phyloP scores from a whole-genome alignment of 1,140 invertebrate species.

The Dendroctonus ponderosae region DNA sequence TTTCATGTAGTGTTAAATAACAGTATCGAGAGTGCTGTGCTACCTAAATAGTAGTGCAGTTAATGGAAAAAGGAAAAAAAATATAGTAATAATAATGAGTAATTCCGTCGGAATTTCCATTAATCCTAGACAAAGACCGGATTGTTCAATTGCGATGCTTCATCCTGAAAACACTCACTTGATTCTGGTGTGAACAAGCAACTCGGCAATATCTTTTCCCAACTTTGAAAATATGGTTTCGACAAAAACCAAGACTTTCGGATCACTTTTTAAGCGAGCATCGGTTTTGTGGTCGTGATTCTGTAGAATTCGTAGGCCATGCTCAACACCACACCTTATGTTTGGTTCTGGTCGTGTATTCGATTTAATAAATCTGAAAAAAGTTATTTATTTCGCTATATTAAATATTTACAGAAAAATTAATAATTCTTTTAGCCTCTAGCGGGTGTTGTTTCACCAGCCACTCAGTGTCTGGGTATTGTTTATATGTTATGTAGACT shows the following conservation, averaged over 20 bases:
- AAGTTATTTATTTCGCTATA: background rate
- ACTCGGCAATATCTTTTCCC: conserved; percentile 88
- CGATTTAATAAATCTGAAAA: conserved; percentile 60
- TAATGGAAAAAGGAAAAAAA: no score
- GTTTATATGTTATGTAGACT: no score
- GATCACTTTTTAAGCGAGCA: conserved; percentile 79
- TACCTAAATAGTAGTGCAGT: no score
- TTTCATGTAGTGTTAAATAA: no score
- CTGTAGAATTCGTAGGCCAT: conserved; percentile 58
- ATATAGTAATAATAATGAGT: no score
- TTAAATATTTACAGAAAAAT: no score
- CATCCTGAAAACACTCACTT: conserved; percentile 67
- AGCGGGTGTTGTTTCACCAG: no score
- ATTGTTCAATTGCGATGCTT: background rate
- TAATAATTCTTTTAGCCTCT: no score
- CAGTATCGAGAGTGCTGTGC: no score
- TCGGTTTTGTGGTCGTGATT: conserved; percentile 76
- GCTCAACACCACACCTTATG: conserved; percentile 73
- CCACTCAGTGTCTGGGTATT: no score
- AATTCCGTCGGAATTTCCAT: no score
- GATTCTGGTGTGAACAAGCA: conserved; percentile 89
- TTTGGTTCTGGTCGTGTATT: conserved; percentile 74
- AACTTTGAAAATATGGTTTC: conserved; percentile 90
- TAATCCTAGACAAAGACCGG: no score
- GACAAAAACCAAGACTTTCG: conserved; percentile 92